Evolutionary conservation across 2,797 vertebrate genomes (phyloP), one percentile per base, ranked within the genome.

Genomic region (Sebastes nivosus): DNA sequence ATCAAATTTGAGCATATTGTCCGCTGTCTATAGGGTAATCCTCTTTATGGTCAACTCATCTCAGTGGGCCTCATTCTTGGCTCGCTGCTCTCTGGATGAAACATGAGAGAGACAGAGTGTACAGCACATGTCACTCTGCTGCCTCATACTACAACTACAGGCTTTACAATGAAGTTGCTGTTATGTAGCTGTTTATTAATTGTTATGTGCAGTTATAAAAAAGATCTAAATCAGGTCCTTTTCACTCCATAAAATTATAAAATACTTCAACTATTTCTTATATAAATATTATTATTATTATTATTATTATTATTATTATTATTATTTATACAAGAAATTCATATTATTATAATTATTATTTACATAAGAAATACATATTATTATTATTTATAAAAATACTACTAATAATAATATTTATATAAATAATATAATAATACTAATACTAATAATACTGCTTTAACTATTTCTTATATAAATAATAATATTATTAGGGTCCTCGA

Each of bases 41-140:
- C 83, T 86, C 83, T 88, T 80, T 65, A 65, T 63, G 77, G 36
- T 68, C 69, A 2, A 10, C 83, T 80, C 63, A 63, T 81, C 67
- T 61, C 61, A 0, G 30, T 3, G 55, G 72, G 82, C 66, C 77
- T 84, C 80, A 11, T 36, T 69, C 32, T 68, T 9, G 80, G 67
- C 80, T 64, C 14, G 8, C 25, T 58, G 81, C 65, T 69, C 73
- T 59, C 32, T 34, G 71, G 80, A 50, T 60, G 34, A 60, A 76
- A 6, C 55, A 46, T 34, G 63, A 64, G 27, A 67, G 57, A 57
- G n/a, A 57, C n/a, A 16, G 3, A 64, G 8, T 30, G 57, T 24
- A 8, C 54, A 25, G 54, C 52, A 63, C 79, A 67, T 72, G 50
- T 86, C 81, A 80, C 75, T 1, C 63, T 73, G 63, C 61, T 72